Percentiles rank a stretch among this genome's conserved stretches.
Conservation (phyloP, 37 sponge, comb jelly and placozoan genomes). For the Agelas oroides region DNA sequence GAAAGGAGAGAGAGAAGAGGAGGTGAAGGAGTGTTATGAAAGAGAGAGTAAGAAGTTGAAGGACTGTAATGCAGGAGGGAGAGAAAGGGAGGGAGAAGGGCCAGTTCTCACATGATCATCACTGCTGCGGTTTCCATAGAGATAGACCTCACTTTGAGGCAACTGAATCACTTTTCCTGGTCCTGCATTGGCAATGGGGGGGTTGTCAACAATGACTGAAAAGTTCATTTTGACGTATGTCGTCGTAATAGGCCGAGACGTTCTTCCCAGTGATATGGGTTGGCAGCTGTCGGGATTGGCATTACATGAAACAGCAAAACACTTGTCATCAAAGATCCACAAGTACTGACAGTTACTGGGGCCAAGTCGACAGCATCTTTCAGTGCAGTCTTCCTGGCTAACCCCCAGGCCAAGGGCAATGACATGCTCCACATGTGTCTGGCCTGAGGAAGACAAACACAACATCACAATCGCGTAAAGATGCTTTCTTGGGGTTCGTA, state of each 20-base stretch:
- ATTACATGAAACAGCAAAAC: slow-evolving; percentile 16
- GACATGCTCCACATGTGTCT: background rate
- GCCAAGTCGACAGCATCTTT: slow-evolving; percentile 30
- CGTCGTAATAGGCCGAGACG: background rate
- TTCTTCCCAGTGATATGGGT: background rate
- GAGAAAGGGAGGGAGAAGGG: background rate
- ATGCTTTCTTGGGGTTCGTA: no score
- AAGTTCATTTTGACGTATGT: background rate
- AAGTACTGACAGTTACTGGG: slow-evolving; percentile 29
- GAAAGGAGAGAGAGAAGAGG: background rate
- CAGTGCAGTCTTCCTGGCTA: background rate
- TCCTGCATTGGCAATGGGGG: slow-evolving; percentile 21
- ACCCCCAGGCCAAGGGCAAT: background rate
- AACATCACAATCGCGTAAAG: no score
- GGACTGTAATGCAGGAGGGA: background rate
- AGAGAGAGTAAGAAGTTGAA: slow-evolving; percentile 1
- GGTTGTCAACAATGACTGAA: background rate
- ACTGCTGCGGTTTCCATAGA: slow-evolving; percentile 25
- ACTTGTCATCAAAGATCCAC: slow-evolving; percentile 29
- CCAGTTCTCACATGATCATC: slow-evolving; percentile 6
- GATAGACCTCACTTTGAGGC: slow-evolving; percentile 6
- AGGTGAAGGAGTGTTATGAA: no score
- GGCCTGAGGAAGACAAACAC: background rate
- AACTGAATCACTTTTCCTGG: background rate
- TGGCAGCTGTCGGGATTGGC: background rate